A percentile compares a stretch with the other conserved stretches of the same genome.
Conservation (phyloP, 2,888 invertebrate genomes). For the Aromia moschata region DNA sequence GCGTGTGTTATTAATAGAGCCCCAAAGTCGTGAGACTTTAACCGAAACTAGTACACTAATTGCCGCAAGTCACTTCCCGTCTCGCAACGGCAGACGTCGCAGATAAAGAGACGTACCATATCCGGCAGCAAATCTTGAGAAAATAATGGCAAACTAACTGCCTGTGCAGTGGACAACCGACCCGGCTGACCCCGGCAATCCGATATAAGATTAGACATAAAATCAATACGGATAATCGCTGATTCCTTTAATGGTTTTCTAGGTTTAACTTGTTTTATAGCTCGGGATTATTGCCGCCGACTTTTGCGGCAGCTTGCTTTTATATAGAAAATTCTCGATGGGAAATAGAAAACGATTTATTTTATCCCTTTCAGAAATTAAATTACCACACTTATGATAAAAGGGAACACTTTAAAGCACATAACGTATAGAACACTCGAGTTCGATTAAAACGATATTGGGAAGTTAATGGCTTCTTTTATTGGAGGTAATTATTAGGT, state of each 20-base stretch:
- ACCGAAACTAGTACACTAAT: constrained; percentile 29
- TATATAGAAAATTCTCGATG: constrained; percentile 41
- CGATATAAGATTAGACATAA: constrained; percentile 55
- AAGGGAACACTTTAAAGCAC: constrained; percentile 17
- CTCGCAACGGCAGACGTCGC: constrained; percentile 18
- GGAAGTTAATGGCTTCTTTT: background rate
- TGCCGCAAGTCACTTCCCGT: constrained; percentile 23
- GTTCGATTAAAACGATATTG: constrained; percentile 13
- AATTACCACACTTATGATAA: constrained; percentile 32
- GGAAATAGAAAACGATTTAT: constrained; percentile 37
- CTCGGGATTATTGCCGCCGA: constrained; percentile 45
- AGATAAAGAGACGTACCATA: constrained; percentile 32
- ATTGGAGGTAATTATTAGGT: too few relatives aligned
- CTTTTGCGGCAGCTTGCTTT: constrained; percentile 41
- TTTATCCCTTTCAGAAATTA: constrained; percentile 32
- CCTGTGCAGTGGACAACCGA: constrained; percentile 37
- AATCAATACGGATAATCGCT: constrained; percentile 60
- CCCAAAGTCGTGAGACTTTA: too few relatives aligned
- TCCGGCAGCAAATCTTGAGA: constrained; percentile 39
- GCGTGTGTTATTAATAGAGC: too few relatives aligned
- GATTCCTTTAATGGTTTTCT: constrained; percentile 58
- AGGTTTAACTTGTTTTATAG: constrained; percentile 52
- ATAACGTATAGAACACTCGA: constrained; percentile 1
- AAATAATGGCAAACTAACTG: constrained; percentile 46
- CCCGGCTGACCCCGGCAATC: constrained; percentile 34